These are phyloP conservation scores for Aphelenchoides avenae DNA, from an alignment of 1,140 invertebrate genomes.

Conservation along the genomic window DNA sequence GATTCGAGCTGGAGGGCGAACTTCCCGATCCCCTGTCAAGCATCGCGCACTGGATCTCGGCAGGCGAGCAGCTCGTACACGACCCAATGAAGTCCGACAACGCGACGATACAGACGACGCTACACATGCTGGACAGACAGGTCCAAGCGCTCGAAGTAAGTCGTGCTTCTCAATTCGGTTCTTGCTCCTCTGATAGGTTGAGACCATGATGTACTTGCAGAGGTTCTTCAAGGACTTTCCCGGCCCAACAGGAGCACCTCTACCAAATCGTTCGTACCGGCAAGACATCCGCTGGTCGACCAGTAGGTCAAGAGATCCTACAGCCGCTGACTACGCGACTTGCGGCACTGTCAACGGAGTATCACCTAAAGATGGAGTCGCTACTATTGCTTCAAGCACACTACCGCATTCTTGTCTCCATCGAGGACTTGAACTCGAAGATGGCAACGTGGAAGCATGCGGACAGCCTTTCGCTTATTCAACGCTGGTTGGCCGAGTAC, in stretches of 20 bases:
- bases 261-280: slow-evolving; percentile 14
- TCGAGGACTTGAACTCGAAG: slow-evolving; percentile 33
- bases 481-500: slow-evolving; percentile 33
- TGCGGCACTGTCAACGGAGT: slow-evolving; percentile 19
- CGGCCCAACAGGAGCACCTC: slow-evolving; percentile 26
- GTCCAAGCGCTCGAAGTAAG: slow-evolving; percentile 26
- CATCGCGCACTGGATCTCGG: slow-evolving; percentile 30
- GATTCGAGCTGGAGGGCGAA: slow-evolving; percentile 12
- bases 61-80: slow-evolving; percentile 23
- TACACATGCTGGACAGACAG: slow-evolving; percentile 18
- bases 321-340: slow-evolving; percentile 10
- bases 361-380: slow-evolving; percentile 20
- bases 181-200: not conserved
- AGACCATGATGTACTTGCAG: slow-evolving; percentile 14
- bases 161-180: not conserved
- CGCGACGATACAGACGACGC: slow-evolving; percentile 21
- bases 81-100: not conserved
- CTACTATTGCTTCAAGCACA: slow-evolving; percentile 32
- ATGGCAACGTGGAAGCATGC: slow-evolving; percentile 22
- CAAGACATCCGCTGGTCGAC: slow-evolving; percentile 3
- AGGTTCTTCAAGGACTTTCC: slow-evolving; percentile 30
- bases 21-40: slow-evolving; percentile 16
- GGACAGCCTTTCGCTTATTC: slow-evolving; percentile 17
- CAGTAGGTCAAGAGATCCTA: slow-evolving; percentile 14
- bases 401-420: slow-evolving; percentile 30